Conservation (phyloP, 2,888 invertebrate species). For the Chironomus riparius region DNA sequence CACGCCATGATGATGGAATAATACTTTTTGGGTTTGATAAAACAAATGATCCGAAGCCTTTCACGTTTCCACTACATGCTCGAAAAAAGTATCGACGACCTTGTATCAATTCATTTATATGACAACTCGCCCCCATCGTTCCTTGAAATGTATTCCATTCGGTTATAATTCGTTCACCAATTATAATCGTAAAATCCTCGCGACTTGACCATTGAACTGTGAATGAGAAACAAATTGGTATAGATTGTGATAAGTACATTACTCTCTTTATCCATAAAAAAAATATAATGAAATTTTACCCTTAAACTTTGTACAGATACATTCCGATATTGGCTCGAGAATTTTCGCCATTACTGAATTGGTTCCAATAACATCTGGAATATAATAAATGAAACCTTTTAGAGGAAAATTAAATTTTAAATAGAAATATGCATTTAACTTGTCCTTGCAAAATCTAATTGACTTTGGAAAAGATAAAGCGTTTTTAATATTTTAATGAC, state of each 20-base stretch:
- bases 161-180: conserved; percentile 67
- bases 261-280: too few species aligned
- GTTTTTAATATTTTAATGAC: too few species aligned
- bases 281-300: conserved; percentile 45
- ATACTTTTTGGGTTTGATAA: conserved; percentile 74
- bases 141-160: conserved; percentile 47
- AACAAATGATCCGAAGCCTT: conserved; percentile 77
- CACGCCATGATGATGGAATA: conserved; percentile 86
- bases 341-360: conserved; percentile 55
- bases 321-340: conserved; percentile 65
- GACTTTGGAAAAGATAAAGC: too few species aligned
- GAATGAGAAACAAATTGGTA: conserved; percentile 29
- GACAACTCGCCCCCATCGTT: conserved; percentile 45
- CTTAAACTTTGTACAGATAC: conserved; percentile 85
- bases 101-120: conserved; percentile 64
- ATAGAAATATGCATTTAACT: too few species aligned
- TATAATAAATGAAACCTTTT: too few species aligned
- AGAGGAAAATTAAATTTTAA: too few species aligned
- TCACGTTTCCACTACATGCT: conserved; percentile 85
- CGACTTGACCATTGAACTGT: conserved; percentile 90
- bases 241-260: too few species aligned
- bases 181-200: conserved; percentile 71
- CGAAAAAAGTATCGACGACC: conserved; percentile 84
- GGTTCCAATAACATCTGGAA: conserved; percentile 48
- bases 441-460: too few species aligned